Evolutionary conservation across 2,888 invertebrate species (phyloP), one percentile per base, ranked within the genome.

Genomic region (Sinohyriopsis cumingii): DNA sequence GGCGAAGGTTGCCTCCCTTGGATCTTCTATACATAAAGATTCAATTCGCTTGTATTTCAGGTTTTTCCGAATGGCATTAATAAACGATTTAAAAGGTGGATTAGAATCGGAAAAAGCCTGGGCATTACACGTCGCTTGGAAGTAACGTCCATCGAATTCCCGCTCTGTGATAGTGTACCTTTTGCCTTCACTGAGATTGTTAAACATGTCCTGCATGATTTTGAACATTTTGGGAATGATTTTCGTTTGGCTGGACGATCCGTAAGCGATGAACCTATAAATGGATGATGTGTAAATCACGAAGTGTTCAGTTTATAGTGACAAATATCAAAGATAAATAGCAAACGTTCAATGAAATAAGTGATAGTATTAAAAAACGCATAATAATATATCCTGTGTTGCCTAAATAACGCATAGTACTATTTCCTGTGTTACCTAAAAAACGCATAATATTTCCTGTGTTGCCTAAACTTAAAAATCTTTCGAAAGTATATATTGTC

Each of bases 101-200:
- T 68, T 24, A 0, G 81, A 77, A 66, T 84, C 84, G 0, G 85
- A 84, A 63, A 84, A 86, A 18, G 83, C 82, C 64, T 86, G 86
- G 28, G 79, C 82, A 69, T 85, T 86, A 68, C 83, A 84, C 22
- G 80, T 75, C 56, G 81, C 77, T 54, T 78, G 75, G 67, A 80
- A 81, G 69, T 84, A 86, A 33, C 84, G 75, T 20, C 79, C 80
- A 55, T 79, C 78, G 65, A 86, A 86, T 68, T 84, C 84, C n/a
- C 76, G 70, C 45, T 76, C 67, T 19, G 73, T 82, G 12, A 86
- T 78, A 55, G 77, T 76, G 62, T 79, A 80, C 45, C 76, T 65
- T 12, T 75, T 59, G 5, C 80, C 77, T 45, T 76, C 73, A 0
- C 78, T 77, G 18, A 81, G 70, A 68, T 81, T 76, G 45, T 76